A percentile compares a stretch with the other conserved stretches of the same genome.
These are phyloP conservation scores for Chelonus formosanus DNA, from an alignment of 2,888 invertebrate species.

Conservation along the genomic window DNA sequence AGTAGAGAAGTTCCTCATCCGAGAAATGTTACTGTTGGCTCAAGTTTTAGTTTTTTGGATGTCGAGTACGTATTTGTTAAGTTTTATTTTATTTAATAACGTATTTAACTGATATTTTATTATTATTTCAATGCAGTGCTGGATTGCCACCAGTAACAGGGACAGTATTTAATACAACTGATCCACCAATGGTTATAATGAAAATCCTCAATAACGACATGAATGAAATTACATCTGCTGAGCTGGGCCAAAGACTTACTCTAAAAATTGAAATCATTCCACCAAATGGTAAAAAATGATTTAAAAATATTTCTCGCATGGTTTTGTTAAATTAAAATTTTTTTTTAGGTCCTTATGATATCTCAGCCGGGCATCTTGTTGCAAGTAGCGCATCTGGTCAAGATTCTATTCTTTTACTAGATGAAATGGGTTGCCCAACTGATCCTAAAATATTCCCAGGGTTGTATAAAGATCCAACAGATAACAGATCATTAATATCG, in stretches of 20 bases:
- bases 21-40: slow-evolving; percentile 67
- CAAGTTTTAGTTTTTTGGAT: slow-evolving; percentile 68
- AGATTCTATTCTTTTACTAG: slow-evolving; percentile 78
- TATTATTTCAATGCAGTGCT: slow-evolving; percentile 46
- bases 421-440: slow-evolving; percentile 82
- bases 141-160: slow-evolving; percentile 64
- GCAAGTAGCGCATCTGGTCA: slow-evolving; percentile 81
- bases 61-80: slow-evolving; percentile 64
- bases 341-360: slow-evolving; percentile 67
- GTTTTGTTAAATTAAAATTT: too few relatives aligned
- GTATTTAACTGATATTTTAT: background rate
- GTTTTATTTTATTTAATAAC: background rate
- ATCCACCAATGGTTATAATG: slow-evolving; percentile 68
- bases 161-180: slow-evolving; percentile 67
- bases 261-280: slow-evolving; percentile 72
- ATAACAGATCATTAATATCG: slow-evolving; percentile 66
- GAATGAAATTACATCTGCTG: slow-evolving; percentile 72
- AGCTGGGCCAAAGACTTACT: slow-evolving; percentile 74
- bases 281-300: slow-evolving; percentile 64
- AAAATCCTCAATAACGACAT: slow-evolving; percentile 70
- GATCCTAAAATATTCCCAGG: slow-evolving; percentile 73
- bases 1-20: slow-evolving; percentile 64
- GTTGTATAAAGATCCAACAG: slow-evolving; percentile 60
- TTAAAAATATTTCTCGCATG: too few relatives aligned
- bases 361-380: slow-evolving; percentile 80